A percentile compares a stretch with the other conserved stretches of the same genome.
Conservation (phyloP, 1,140 invertebrate genomes). For the Dinoponera quadriceps region DNA sequence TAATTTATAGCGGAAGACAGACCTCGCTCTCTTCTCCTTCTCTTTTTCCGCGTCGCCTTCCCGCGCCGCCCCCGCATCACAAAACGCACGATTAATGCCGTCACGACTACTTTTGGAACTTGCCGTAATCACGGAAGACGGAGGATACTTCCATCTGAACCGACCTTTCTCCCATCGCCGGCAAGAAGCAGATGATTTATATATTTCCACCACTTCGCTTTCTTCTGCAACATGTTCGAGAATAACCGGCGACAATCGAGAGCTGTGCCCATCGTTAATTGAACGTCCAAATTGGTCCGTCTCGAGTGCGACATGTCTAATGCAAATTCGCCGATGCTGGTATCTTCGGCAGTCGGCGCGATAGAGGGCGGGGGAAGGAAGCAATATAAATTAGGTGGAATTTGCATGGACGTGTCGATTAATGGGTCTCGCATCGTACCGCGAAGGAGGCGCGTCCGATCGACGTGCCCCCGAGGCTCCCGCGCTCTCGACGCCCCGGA, state of each 20-base stretch:
- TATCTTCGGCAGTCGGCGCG: background rate
- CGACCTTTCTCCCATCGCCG: background rate
- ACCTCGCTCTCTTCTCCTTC: background rate
- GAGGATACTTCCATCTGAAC: background rate
- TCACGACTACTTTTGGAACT: conserved; percentile 40
- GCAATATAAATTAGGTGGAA: conserved; percentile 14
- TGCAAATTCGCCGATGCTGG: background rate
- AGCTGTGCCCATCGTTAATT: background rate
- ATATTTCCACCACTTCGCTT: background rate
- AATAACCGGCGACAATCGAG: background rate
- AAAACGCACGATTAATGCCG: conserved; percentile 69
- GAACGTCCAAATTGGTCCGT: background rate
- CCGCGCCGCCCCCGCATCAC: conserved; percentile 35
- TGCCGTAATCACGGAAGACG: background rate
- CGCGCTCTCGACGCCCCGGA: conserved; percentile 11
- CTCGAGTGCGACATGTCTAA: background rate
- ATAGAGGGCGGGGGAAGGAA: background rate
- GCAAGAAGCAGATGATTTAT: background rate
- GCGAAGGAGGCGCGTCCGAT: conserved; percentile 15
- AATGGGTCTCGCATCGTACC: conserved; percentile 16
- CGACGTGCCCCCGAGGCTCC: background rate
- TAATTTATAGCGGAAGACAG: conserved; percentile 82
- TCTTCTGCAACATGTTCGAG: too few species aligned
- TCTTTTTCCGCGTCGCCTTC: background rate
- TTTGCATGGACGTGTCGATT: conserved; percentile 28